A percentile compares a stretch with the other conserved stretches of the same genome.
phyloP scores from a whole-genome alignment of 2,797 vertebrate genomes.

The Lagorchestes hirsutus region DNA sequence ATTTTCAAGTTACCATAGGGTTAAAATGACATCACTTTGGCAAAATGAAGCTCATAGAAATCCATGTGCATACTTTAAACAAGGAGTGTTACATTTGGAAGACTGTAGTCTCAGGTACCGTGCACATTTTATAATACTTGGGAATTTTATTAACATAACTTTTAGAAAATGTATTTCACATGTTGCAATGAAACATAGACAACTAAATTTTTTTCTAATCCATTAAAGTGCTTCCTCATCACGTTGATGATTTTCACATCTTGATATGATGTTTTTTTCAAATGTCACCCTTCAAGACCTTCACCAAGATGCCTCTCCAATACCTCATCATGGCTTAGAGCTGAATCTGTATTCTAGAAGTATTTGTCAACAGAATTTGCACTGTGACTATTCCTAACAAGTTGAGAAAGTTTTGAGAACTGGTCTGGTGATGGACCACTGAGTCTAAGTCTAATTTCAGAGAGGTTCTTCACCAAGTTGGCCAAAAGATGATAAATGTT shows the following conservation, averaged over 20 bases:
- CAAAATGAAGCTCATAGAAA: not conserved
- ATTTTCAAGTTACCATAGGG: not conserved
- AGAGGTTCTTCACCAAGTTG: not conserved
- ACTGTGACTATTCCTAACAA: not conserved
- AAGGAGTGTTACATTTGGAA: not conserved
- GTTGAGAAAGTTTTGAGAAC: not conserved
- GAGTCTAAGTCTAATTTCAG: not conserved
- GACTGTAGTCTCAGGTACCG: not conserved
- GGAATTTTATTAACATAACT: constrained; percentile 30
- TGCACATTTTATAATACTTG: constrained; percentile 25
- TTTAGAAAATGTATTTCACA: constrained; percentile 34
- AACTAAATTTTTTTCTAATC: constrained; percentile 36
- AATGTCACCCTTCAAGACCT: constrained; percentile 8
- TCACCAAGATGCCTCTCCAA: not conserved
- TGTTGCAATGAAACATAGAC: constrained; percentile 37
- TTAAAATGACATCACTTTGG: not conserved
- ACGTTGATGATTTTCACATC: constrained; percentile 47
- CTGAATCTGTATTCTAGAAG: not conserved
- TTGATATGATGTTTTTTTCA: constrained; percentile 34
- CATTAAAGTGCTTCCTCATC: constrained; percentile 27
- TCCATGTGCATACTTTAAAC: not conserved
- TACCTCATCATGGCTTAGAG: not conserved
- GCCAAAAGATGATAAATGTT: not conserved
- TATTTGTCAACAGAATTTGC: not conserved
- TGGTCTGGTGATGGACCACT: not conserved